Base-by-base conservation (phyloP, 2,797 vertebrate species). In the Todus mexicanus region DNA sequence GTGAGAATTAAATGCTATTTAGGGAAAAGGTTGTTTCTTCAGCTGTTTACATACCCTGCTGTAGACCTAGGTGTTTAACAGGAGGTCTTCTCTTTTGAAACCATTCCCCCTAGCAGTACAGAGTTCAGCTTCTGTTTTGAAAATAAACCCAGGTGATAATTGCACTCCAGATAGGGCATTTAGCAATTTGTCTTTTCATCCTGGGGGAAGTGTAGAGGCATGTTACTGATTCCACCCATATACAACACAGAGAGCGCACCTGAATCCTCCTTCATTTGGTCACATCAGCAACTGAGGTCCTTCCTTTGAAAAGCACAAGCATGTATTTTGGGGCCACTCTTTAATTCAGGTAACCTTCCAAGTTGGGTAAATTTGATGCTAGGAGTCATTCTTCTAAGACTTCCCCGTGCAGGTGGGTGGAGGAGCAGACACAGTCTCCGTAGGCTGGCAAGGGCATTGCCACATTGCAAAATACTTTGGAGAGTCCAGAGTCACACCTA, bases 81-180 rank as follows among this genome's bases (percentile, higher is more conserved):
- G 73, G 31, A 85, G 78, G 16, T 47, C 43, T 82, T 79, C 42
- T 83, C n/a, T 63, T 90, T 80, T 72, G 47, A 72, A 87, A 29
- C 27, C 57, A 7, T 83, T 80, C 57, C 16, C 8, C 35, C 22
- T 73, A 69, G 37, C 56, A 74, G 61, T 89, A 43, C 38, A 74
- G 69, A 83, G 80, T 83, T 89, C 84, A 89, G n/a, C 38, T 87
- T 89, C 51, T 89, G 60, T 87, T 96, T 87, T 87, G 40, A 74
- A 89, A 92, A 80, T 71, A 89, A 84, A 65, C 21, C 18, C 18
- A 48, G 33, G 47, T 85, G 31, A 87, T 90, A 59, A 92, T 93
- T 87, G 84, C 21, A 38, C 23, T 94, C 33, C 80, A 73, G 56
- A 70, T n/a, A 65, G 25, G 73, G 27, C 48, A 56, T 84, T 90